phyloP scores from a whole-genome alignment of 1,140 invertebrate genomes.

The Lerema accius region DNA sequence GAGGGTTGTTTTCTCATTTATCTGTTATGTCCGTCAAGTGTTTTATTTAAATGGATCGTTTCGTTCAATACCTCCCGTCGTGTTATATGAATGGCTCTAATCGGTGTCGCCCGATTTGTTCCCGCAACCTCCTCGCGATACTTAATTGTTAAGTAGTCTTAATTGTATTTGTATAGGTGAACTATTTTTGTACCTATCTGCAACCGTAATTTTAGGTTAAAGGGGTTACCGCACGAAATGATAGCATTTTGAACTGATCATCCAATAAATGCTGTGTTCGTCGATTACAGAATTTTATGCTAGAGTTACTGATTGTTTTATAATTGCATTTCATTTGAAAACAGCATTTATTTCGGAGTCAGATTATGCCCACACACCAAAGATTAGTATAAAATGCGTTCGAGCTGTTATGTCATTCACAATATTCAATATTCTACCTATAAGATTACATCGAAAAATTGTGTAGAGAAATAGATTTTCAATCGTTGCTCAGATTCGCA shows the following conservation, averaged over 20 bases:
- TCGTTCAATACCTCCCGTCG: conserved; percentile 20
- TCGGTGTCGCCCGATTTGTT: conserved; percentile 23
- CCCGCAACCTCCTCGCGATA: conserved; percentile 67
- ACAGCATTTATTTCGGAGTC: conserved; percentile 53
- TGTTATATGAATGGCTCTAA: conserved; percentile 25
- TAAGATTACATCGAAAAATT: conserved; percentile 37
- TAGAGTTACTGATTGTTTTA: conserved; percentile 25
- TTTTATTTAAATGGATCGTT: conserved; percentile 11
- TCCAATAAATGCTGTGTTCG: conserved; percentile 51
- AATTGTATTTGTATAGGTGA: conserved; percentile 80
- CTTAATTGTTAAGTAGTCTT: conserved; percentile 81
- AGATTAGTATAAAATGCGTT: conserved; percentile 78
- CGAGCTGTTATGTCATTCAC: conserved; percentile 49
- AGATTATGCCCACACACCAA: conserved; percentile 77
- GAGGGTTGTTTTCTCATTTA: conserved; percentile 43
- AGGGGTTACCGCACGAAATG: conserved; percentile 73
- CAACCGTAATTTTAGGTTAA: conserved; percentile 74
- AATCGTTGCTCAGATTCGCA: conserved; percentile 55
- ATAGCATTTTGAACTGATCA: conserved; percentile 53
- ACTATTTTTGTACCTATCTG: conserved; percentile 81
- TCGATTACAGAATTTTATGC: conserved; percentile 38
- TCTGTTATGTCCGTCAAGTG: conserved; percentile 4
- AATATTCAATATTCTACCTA: conserved; percentile 45
- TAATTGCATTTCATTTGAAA: conserved; percentile 28
- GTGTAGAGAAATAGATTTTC: conserved; percentile 38